phyloP scores from a whole-genome alignment of 2,888 invertebrate genomes.

The Lamellibrachia columna region DNA sequence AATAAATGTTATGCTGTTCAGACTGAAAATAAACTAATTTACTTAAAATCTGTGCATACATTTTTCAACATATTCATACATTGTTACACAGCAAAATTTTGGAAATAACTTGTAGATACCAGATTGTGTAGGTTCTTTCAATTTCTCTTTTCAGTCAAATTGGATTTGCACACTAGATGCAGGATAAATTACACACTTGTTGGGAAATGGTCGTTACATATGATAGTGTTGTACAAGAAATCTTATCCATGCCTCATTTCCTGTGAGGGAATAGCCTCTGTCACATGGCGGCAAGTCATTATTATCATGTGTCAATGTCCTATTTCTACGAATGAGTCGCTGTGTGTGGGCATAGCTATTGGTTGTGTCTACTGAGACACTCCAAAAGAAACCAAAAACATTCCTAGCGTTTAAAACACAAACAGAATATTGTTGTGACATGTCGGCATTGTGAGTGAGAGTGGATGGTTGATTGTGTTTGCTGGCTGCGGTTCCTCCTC shows the following conservation, averaged over 20 bases:
- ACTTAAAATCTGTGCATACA: no score
- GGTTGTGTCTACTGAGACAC: not conserved
- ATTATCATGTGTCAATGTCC: not conserved
- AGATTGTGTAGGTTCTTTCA: not conserved
- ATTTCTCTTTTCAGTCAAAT: not conserved
- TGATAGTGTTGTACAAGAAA: not conserved
- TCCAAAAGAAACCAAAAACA: not conserved
- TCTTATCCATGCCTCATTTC: not conserved
- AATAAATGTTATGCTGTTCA: no score
- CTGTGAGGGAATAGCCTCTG: not conserved
- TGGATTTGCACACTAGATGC: not conserved
- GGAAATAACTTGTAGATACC: not conserved
- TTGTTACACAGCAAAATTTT: not conserved
- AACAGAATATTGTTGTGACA: not conserved
- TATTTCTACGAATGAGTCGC: not conserved
- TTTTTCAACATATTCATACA: no score
- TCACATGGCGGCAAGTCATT: not conserved
- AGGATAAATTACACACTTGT: not conserved
- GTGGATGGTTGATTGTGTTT: not conserved
- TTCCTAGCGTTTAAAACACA: not conserved
- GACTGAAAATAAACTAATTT: no score
- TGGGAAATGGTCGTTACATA: not conserved
- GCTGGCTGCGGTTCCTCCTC: not conserved
- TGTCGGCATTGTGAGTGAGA: not conserved
- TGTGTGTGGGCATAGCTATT: not conserved